These are phyloP conservation scores for Papilio demoleus DNA, from an alignment of 2,888 invertebrate genomes.

Conservation along the genomic window DNA sequence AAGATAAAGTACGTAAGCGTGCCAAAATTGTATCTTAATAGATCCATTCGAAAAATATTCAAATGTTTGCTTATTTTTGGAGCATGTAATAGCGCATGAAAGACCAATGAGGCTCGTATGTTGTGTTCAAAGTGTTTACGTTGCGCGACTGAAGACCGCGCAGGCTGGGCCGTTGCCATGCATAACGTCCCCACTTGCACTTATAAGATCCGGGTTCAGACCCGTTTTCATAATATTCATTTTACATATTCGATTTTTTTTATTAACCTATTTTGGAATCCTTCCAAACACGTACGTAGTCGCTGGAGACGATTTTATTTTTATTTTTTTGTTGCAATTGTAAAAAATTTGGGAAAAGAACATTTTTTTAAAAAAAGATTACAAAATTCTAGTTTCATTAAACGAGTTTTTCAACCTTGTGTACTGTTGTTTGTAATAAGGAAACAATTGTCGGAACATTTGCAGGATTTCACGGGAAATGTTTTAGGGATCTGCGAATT, in stretches of 20 bases:
- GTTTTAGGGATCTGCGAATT: conserved; percentile 28
- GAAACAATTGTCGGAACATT: conserved; percentile 32
- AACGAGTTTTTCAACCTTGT: conserved; percentile 4
- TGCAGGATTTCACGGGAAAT: conserved; percentile 31
- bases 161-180: conserved; percentile 64
- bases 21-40: conserved; percentile 8
- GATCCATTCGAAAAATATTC: conserved; percentile 2
- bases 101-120: conserved; percentile 26
- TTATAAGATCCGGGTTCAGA: conserved; percentile 62
- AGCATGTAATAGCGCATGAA: conserved; percentile 8
- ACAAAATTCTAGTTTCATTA: conserved; percentile 8
- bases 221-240: conserved; percentile 43
- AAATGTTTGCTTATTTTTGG: conserved; percentile 18
- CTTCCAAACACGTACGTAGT: conserved; percentile 46
- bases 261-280: conserved; percentile 44
- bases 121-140: conserved; percentile 9
- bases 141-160: background rate
- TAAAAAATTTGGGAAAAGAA: background rate
- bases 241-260: conserved; percentile 41
- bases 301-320: background rate
- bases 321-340: background rate
- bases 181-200: conserved; percentile 61
- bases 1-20: background rate
- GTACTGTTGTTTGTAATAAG: conserved; percentile 15
- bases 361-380: background rate